phyloP scores from a whole-genome alignment of 2,797 vertebrate species.

The Phylloscopus collybita region DNA sequence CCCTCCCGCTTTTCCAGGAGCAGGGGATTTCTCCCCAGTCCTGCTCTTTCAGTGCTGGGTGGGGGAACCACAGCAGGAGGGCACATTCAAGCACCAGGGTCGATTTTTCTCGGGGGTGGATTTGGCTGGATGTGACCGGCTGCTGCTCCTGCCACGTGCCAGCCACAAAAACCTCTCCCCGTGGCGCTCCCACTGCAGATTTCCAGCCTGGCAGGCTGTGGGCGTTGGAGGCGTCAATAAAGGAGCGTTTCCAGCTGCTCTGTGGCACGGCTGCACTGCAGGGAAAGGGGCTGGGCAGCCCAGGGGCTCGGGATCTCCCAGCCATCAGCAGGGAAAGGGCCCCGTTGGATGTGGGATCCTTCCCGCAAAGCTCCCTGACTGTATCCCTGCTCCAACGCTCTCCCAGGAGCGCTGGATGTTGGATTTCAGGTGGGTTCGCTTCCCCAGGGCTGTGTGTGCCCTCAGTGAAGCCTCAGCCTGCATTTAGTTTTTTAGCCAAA shows the following conservation, averaged over 20 bases:
- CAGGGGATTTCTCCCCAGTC: background rate
- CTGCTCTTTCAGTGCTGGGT: background rate
- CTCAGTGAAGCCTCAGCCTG: background rate
- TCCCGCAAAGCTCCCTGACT: background rate
- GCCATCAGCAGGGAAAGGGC: background rate
- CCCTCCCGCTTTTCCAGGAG: background rate
- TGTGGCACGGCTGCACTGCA: background rate
- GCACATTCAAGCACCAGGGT: background rate
- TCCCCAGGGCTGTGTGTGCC: background rate
- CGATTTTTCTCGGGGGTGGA: background rate
- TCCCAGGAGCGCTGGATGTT: background rate
- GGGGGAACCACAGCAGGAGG: background rate
- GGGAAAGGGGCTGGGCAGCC: background rate
- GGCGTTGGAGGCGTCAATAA: background rate
- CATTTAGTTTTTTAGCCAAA: background rate
- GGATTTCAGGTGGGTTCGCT: background rate
- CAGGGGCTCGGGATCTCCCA: background rate
- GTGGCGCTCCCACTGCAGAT: constrained; percentile 3
- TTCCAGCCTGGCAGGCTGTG: background rate
- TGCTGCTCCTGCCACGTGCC: background rate
- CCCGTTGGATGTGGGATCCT: background rate
- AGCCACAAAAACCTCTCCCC: background rate
- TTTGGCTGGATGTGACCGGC: constrained; percentile 8
- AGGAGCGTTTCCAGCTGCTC: background rate
- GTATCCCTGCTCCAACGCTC: background rate